Percentiles rank a stretch among this genome's conserved stretches.
Conservation (phyloP, 2,888 invertebrate species). For the Aleiodes alternator region DNA sequence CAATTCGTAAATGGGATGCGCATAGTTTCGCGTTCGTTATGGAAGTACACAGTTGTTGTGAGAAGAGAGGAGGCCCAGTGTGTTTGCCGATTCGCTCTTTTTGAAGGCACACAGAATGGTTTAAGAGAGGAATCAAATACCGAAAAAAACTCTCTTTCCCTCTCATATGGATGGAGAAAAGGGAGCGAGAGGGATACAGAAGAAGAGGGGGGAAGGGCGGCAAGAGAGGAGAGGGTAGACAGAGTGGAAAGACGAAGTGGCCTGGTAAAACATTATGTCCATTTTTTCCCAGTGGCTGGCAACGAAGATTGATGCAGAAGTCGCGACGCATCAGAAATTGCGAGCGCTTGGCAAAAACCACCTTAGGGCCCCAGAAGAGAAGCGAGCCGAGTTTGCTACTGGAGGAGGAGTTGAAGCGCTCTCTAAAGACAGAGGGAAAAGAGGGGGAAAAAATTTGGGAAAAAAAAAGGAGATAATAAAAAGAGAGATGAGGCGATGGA, state of each 20-base stretch:
- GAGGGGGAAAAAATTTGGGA: constrained; percentile 26
- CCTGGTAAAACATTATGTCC: constrained; percentile 59
- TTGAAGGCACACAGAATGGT: too few relatives aligned
- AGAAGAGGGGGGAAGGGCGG: neutral
- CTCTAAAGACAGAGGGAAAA: constrained; percentile 5
- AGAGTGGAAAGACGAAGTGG: constrained; percentile 52
- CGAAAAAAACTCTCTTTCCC: constrained; percentile 44
- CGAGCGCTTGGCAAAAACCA: constrained; percentile 39
- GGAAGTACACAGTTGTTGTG: constrained; percentile 38
- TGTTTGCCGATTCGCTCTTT: too few relatives aligned
- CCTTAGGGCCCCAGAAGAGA: constrained; percentile 34
- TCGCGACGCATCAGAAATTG: constrained; percentile 59
- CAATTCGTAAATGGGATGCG: constrained; percentile 50
- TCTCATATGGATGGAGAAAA: neutral
- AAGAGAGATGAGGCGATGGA: neutral
- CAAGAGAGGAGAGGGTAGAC: constrained; percentile 3
- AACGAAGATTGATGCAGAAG: constrained; percentile 64
- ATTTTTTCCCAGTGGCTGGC: constrained; percentile 51
- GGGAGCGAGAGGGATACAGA: too few relatives aligned
- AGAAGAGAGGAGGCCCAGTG: neutral
- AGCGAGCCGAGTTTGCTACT: constrained; percentile 40
- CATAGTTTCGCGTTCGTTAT: constrained; percentile 57
- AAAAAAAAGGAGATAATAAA: neutral
- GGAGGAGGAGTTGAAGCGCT: constrained; percentile 38
- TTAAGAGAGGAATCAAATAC: constrained; percentile 25